Evolutionary conservation across 2,888 invertebrate genomes (phyloP), one percentile per base, ranked within the genome.

Genomic region (Ennomos fuscantarius): DNA sequence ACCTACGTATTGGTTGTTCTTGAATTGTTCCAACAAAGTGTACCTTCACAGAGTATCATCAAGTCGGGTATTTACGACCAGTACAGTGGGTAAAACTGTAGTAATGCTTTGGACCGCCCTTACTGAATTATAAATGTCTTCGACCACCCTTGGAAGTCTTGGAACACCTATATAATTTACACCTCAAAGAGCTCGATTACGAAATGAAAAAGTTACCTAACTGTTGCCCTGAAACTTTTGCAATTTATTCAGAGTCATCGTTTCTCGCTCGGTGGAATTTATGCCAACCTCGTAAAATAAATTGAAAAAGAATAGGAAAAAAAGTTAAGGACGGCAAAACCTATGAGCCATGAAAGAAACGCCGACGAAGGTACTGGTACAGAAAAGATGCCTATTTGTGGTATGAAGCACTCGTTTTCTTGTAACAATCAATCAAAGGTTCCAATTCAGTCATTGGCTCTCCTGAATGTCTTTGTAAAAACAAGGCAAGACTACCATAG

Each of bases 291-390:
- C 59, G 51, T 60, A 62, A 62, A 66, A 62, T 60, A 68, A 60
- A 69, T 66, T 69, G 65, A 54, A 66, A 65, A 57, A 59, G 57
- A 61, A 63, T 46, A 58, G 40, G 52, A 48, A 65, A 65, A 58
- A 63, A 72, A 66, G 51, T 63, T 66, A 48, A 56, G 43, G 48
- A 47, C 50, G 35, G 47, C 36, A 48, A 51, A 68, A 50, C 54
- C 61, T 63, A 55, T 66, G 63, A 47, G 43, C 65, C 68, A 68
- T 73, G 65, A 77, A 78, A 71, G 73, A 76, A 70, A 76, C 57
- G n/a, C n/a, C n/a, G n/a, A n/a, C n/a, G n/a, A n/a, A n/a, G n/a
- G n/a, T n/a, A 74, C 60, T 56, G 55, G 31, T 43, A 43, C 41
- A 55, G 55, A 55, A 24, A 24, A 6, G 24, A 24, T 24, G 24